Base-by-base conservation (phyloP, 2,888 invertebrate species). In the Lysandra bellargus region DNA sequence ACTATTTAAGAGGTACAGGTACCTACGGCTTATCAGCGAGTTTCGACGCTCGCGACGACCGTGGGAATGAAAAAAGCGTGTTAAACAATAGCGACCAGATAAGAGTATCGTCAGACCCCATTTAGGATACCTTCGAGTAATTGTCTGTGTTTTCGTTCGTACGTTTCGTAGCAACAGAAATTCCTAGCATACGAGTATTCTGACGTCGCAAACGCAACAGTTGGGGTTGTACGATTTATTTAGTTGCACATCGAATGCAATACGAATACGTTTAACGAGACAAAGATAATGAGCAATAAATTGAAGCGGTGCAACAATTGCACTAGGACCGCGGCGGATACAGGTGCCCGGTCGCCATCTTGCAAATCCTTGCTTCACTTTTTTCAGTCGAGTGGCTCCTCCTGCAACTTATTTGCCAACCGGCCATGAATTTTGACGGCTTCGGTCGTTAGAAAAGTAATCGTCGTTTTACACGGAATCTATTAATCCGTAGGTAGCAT, bases 31-130 rank as follows among this genome's bases (percentile, higher is more conserved):
- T 94, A 94, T 94, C 94, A 92, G 89, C 84, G 82, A 85, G 84
- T 80, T 79, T 81, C 83, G 84, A 82, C 86, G 87, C 85, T 85
- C 84, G 83, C 87, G 84, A 82, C 89, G 89, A 91, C 89, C 94
- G 94, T 94, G 94, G 94, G 94, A 94, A 93, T 91, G 88, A 93
- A 92, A 91, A 90, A 91, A 90, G 88, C 91, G 89, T 89, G 92
- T 94, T 92, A 93, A 94, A 94, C 94, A 94, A 94, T 94, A 89
- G 92, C 88, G 84, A 79, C 81, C 84, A 94, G 94, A 94, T 94
- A 94, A 94, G 90, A 90, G 83, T 89, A 87, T 87, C 88, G 90
- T 87, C 91, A 90, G 91, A 89, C 90, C 89, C 89, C 91, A 90
- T 92, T 93, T 90, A 88, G 91, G 90, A 90, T 90, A 89, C 89